phyloP scores from a whole-genome alignment of 2,888 invertebrate genomes.

The Muscina levida region DNA sequence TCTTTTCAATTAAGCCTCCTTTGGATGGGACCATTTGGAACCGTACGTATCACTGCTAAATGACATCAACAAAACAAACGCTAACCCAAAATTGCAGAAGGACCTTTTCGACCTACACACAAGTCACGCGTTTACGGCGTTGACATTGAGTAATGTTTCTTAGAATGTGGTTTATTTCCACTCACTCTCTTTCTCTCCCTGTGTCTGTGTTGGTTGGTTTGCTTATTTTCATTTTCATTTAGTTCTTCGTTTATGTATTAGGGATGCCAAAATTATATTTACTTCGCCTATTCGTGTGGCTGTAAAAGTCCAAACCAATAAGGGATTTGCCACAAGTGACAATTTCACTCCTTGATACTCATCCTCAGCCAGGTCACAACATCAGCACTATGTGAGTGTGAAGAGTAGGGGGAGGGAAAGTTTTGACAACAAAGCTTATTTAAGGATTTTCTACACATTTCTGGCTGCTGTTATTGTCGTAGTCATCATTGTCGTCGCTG shows the following conservation, averaged over 20 bases:
- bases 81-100: too few species aligned
- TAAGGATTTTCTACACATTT: constrained; percentile 41
- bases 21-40: background rate
- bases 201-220: too few species aligned
- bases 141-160: constrained; percentile 56
- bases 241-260: too few species aligned
- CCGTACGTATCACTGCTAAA: constrained; percentile 1
- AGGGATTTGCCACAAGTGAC: constrained; percentile 50
- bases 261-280: background rate
- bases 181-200: background rate
- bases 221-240: background rate
- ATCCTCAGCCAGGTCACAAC: background rate
- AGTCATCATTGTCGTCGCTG: background rate
- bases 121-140: constrained; percentile 36
- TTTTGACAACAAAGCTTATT: constrained; percentile 48
- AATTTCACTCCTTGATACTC: constrained; percentile 33
- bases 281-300: background rate
- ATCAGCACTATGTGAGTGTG: too few species aligned
- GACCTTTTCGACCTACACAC: background rate
- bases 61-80: constrained; percentile 9
- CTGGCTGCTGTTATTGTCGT: background rate
- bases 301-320: constrained; percentile 6
- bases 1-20: constrained; percentile 28
- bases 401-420: background rate
- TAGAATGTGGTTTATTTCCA: background rate